A percentile compares a stretch with the other conserved stretches of the same genome.
These are phyloP conservation scores for Drosophila ananassae DNA, from an alignment of 1,140 invertebrate genomes.

Conservation along the genomic window DNA sequence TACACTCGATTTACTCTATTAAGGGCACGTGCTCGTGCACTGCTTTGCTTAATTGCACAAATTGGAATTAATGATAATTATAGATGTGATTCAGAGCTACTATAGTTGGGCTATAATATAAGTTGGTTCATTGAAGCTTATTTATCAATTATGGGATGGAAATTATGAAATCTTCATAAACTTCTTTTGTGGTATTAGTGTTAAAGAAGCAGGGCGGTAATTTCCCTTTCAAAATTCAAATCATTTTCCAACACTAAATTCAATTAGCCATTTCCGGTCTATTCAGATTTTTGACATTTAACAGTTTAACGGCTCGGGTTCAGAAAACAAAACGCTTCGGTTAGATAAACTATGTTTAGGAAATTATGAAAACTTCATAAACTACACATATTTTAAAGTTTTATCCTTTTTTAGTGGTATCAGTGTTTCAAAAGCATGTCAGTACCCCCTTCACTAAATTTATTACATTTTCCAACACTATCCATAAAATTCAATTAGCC, in stretches of 20 bases:
- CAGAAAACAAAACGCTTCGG: conserved; percentile 33
- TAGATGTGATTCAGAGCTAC: conserved; percentile 20
- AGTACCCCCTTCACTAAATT: neutral
- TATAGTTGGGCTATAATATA: neutral
- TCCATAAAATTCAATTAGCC: conserved; percentile 63
- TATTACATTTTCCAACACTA: neutral
- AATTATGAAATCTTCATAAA: too few species aligned
- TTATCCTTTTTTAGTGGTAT: too few species aligned
- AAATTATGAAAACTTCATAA: too few species aligned
- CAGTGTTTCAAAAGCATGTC: neutral
- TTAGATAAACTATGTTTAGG: conserved; percentile 57
- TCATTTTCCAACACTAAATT: conserved; percentile 17
- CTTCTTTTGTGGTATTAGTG: too few species aligned
- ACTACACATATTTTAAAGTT: too few species aligned
- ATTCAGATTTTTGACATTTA: conserved; percentile 60
- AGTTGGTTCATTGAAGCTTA: too few species aligned
- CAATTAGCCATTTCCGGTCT: conserved; percentile 73
- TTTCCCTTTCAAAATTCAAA: too few species aligned
- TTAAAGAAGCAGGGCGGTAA: too few species aligned
- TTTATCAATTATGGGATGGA: too few species aligned
- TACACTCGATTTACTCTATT: conserved; percentile 39
- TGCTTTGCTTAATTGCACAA: conserved; percentile 30
- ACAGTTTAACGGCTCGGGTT: conserved; percentile 46
- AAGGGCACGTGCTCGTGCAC: conserved; percentile 40
- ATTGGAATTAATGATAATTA: conserved; percentile 47